These are phyloP conservation scores for Himalopsyche tibetana DNA, from an alignment of 2,888 invertebrate species.

Conservation along the genomic window DNA sequence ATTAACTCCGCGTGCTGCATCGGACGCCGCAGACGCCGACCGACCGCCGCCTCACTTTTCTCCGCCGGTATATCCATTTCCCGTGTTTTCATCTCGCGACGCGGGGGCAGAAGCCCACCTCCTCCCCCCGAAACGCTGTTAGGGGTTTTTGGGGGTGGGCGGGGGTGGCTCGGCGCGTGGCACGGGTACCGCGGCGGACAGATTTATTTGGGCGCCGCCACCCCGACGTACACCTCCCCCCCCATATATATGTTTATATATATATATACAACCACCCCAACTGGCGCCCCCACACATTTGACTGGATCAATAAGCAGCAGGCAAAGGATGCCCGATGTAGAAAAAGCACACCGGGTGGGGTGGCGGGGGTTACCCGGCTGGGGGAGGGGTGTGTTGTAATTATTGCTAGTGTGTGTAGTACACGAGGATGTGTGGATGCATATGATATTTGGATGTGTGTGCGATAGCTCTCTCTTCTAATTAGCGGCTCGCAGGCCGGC, in stretches of 20 bases:
- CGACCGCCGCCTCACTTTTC: slow-evolving; percentile 50
- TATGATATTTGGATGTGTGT: slow-evolving; percentile 1
- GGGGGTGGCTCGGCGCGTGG: slow-evolving; percentile 67
- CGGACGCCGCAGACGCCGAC: slow-evolving; percentile 29
- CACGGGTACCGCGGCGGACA: slow-evolving; percentile 75
- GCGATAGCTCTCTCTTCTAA: slow-evolving; percentile 67
- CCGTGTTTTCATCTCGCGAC: slow-evolving; percentile 65
- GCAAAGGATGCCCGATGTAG: slow-evolving; percentile 80
- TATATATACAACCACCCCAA: slow-evolving; percentile 58
- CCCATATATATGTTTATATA: slow-evolving; percentile 45
- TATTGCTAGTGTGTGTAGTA: slow-evolving; percentile 24
- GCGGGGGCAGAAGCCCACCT: slow-evolving; percentile 54
- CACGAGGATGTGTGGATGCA: slow-evolving; percentile 7
- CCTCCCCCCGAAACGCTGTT: not conserved
- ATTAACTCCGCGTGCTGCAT: slow-evolving; percentile 10
- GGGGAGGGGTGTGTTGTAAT: slow-evolving; percentile 68
- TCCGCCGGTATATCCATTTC: slow-evolving; percentile 65
- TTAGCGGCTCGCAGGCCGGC: slow-evolving; percentile 62
- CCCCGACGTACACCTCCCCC: slow-evolving; percentile 67
- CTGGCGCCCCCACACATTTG: slow-evolving; percentile 78
- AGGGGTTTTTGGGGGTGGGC: slow-evolving; percentile 68
- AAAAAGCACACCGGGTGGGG: slow-evolving; percentile 81
- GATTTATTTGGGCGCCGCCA: slow-evolving; percentile 78
- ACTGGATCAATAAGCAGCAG: slow-evolving; percentile 80
- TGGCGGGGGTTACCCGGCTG: slow-evolving; percentile 67